phyloP scores from a whole-genome alignment of 2,113 vertebrate genomes.

The Toxostoma redivivum region DNA sequence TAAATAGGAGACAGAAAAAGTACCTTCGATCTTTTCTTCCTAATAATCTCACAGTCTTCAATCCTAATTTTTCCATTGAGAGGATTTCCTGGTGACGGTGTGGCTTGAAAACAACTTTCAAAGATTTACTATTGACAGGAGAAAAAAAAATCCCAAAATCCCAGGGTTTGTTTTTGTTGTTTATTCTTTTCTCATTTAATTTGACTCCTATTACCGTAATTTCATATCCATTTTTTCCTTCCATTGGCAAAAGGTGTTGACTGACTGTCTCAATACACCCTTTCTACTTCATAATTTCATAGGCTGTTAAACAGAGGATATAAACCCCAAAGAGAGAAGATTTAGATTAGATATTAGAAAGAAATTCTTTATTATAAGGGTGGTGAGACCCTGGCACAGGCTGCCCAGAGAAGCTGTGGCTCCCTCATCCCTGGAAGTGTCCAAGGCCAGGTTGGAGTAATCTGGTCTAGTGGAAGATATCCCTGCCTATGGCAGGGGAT shows the following conservation, averaged over 20 bases:
- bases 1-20: background rate
- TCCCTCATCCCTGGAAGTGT: background rate
- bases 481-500: background rate
- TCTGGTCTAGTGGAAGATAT: background rate
- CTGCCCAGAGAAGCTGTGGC: background rate
- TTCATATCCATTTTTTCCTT: background rate
- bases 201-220: background rate
- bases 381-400: background rate
- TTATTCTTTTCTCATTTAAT: background rate
- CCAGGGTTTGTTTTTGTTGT: fast-evolving
- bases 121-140: background rate
- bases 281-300: background rate
- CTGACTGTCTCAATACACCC: background rate
- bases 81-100: background rate
- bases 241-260: background rate
- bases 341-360: background rate
- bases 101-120: background rate
- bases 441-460: background rate
- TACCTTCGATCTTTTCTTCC: background rate
- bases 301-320: background rate
- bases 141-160: fast-evolving
- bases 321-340: background rate
- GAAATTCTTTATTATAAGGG: background rate
- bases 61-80: background rate
- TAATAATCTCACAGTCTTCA: background rate